A percentile compares a stretch with the other conserved stretches of the same genome.
Conservation (phyloP, 1,140 invertebrate species). For the Dreissena rostriformis region DNA sequence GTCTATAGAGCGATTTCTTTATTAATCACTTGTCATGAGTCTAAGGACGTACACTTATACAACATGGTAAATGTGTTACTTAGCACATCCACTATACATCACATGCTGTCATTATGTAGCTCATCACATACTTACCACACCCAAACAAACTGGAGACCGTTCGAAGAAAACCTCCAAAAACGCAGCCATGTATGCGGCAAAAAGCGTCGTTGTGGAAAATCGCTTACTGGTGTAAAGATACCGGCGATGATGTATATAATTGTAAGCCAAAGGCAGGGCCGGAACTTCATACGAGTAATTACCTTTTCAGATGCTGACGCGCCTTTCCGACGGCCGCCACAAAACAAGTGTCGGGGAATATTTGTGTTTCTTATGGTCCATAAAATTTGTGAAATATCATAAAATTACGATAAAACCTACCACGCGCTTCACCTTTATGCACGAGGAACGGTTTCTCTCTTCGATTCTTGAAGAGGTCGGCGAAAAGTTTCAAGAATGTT, state of each 20-base stretch:
- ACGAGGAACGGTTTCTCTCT: background rate
- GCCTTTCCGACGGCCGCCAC: constrained; percentile 21
- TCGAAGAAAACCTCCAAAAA: too few species aligned
- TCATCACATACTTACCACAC: too few species aligned
- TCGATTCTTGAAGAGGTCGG: background rate
- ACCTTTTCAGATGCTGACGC: constrained; percentile 32
- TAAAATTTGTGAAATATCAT: constrained; percentile 58
- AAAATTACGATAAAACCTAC: constrained; percentile 43
- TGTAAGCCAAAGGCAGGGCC: constrained; percentile 1
- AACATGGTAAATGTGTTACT: too few species aligned
- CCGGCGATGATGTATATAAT: constrained; percentile 34
- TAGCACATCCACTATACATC: too few species aligned
- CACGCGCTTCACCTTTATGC: constrained; percentile 6
- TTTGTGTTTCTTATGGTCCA: constrained; percentile 59
- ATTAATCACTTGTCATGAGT: too few species aligned
- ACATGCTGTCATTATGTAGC: too few species aligned
- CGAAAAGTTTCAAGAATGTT: too few species aligned
- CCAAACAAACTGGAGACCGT: too few species aligned
- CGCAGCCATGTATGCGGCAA: too few species aligned
- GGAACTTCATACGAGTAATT: constrained; percentile 30
- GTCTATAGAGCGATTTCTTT: too few species aligned
- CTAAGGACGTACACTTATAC: too few species aligned
- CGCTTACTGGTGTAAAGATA: constrained; percentile 38
- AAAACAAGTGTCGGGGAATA: constrained; percentile 43
- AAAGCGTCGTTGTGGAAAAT: constrained; percentile 18